These are phyloP conservation scores for Toxonevra muliebris DNA, from an alignment of 2,888 invertebrate species.

Conservation along the genomic window DNA sequence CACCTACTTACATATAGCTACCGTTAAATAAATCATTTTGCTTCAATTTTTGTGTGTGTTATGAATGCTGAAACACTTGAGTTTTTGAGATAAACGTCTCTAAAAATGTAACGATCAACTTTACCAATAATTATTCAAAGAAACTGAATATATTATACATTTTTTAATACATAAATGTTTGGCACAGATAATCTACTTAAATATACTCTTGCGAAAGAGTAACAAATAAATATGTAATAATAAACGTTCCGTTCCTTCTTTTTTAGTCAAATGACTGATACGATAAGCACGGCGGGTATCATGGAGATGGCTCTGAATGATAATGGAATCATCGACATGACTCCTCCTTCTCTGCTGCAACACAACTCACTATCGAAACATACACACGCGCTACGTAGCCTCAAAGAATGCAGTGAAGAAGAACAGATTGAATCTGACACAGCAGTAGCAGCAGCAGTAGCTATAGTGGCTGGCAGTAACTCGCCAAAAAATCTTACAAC, in stretches of 20 bases:
- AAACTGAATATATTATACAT: too few species aligned
- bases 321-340: constrained; percentile 56
- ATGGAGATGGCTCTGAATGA: constrained; percentile 59
- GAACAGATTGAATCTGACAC: constrained; percentile 29
- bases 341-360: constrained; percentile 55
- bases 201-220: too few species aligned
- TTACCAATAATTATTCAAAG: too few species aligned
- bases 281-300: constrained; percentile 53
- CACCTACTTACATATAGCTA: too few species aligned
- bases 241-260: background rate
- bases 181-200: too few species aligned
- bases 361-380: constrained; percentile 52
- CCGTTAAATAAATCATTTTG: too few species aligned
- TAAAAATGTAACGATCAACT: too few species aligned
- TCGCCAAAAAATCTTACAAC: constrained; percentile 49
- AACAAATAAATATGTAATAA: background rate
- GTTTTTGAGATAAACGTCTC: too few species aligned
- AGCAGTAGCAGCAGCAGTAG: constrained; percentile 37
- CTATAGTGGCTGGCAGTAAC: constrained; percentile 53
- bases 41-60: too few species aligned
- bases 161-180: too few species aligned
- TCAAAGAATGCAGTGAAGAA: constrained; percentile 52
- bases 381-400: constrained; percentile 47
- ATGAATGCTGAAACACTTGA: too few species aligned
- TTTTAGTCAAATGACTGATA: constrained; percentile 60